Percentiles rank a stretch among this genome's conserved stretches.
These are phyloP conservation scores for Luffia ferchaultella DNA, from an alignment of 2,888 invertebrate genomes.

Conservation along the genomic window DNA sequence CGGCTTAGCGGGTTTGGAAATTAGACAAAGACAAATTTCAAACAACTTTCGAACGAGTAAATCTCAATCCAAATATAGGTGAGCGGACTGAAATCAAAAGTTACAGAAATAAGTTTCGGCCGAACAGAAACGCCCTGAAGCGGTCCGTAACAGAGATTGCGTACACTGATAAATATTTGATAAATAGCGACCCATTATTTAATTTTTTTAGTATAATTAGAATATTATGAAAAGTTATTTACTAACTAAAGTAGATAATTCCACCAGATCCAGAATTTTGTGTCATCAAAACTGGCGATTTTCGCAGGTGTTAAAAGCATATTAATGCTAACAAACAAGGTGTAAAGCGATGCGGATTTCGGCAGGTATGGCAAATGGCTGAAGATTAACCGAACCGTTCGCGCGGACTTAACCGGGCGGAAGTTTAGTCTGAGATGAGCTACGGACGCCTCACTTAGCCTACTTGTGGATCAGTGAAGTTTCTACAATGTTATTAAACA, in stretches of 20 bases:
- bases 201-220: neutral
- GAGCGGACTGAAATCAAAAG: neutral
- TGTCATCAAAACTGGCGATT: constrained; percentile 9
- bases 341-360: constrained; percentile 49
- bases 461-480: too few relatives aligned
- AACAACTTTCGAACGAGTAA: neutral
- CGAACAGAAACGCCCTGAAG: neutral
- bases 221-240: too few relatives aligned
- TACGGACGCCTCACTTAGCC: neutral
- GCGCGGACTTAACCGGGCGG: constrained; percentile 3
- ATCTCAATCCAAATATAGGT: neutral
- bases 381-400: constrained; percentile 42
- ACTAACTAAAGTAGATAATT: neutral
- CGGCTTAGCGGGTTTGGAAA: constrained; percentile 10
- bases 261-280: too few relatives aligned
- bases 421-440: neutral
- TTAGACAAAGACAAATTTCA: constrained; percentile 14
- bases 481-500: too few relatives aligned
- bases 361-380: constrained; percentile 41
- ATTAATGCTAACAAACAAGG: constrained; percentile 56
- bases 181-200: neutral
- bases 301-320: constrained; percentile 60
- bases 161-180: neutral
- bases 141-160: neutral
- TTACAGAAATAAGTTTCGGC: neutral